Evolutionary conservation across 2,888 invertebrate species (phyloP).

Genomic region (Oscheius sp.): DNA sequence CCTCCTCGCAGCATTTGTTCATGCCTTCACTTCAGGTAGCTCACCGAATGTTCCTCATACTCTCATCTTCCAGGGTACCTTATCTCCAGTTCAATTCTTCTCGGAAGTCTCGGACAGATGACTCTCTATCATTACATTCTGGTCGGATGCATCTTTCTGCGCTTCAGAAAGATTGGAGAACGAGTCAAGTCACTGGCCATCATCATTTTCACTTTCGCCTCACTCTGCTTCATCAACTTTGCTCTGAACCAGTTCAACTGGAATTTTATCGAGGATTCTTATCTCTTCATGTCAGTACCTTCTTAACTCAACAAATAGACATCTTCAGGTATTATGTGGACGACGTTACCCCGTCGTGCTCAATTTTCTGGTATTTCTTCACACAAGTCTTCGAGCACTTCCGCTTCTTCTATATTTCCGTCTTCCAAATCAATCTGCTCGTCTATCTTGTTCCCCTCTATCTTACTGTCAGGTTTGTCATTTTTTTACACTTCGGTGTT

Average conservation of each 20-base stretch:
- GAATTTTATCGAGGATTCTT: constrained; percentile 48
- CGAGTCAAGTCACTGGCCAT: not conserved
- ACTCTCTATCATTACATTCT: constrained; percentile 40
- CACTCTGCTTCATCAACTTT: constrained; percentile 31
- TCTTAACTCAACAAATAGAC: not conserved
- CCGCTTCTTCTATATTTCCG: constrained; percentile 90
- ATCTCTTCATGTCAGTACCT: constrained; percentile 53
- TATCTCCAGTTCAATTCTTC: constrained; percentile 11
- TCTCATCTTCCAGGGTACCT: constrained; percentile 23
- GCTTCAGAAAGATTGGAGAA: not conserved
- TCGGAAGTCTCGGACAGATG: constrained; percentile 30
- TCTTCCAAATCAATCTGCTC: constrained; percentile 95
- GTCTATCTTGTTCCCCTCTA: constrained; percentile 88
- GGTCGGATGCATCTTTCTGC: constrained; percentile 29
- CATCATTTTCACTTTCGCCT: not conserved
- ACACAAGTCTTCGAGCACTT: constrained; percentile 99
- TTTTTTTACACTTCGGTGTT: no score
- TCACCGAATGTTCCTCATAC: not conserved
- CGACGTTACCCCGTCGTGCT: constrained; percentile 95
- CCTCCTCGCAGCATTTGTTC: constrained; percentile 48
- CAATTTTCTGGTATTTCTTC: constrained; percentile 99
- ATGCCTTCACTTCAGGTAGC: constrained; percentile 43
- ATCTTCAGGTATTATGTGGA: constrained; percentile 80
- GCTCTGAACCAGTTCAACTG: constrained; percentile 29
- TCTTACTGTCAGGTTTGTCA: constrained; percentile 75